These are phyloP conservation scores for Chlorocebus sabaeus DNA, from an alignment of 2,113 vertebrate genomes.

Conservation along the genomic window DNA sequence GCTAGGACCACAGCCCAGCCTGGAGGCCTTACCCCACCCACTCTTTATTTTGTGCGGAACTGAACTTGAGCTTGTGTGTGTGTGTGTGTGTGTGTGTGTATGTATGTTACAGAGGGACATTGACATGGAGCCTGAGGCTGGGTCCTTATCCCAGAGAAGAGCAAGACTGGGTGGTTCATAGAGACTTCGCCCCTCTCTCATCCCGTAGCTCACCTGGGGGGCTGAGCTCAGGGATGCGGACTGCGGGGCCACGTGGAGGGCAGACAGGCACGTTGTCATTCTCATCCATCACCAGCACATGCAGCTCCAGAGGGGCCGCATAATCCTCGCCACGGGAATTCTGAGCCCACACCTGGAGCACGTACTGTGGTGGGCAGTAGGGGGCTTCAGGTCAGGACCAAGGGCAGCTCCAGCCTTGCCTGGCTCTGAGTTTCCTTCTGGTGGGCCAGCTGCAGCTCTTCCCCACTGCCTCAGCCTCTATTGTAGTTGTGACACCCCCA, in stretches of 20 bases:
- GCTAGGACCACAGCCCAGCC: background rate
- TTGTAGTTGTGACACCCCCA: conserved; percentile 4
- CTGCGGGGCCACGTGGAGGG: background rate
- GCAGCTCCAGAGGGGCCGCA: conserved; percentile 39
- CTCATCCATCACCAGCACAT: conserved; percentile 67
- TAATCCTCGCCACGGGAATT: conserved; percentile 55
- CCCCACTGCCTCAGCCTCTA: background rate
- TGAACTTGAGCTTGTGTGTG: background rate
- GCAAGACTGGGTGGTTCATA: background rate
- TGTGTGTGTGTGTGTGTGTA: background rate
- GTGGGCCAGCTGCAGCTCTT: background rate
- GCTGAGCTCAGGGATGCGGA: conserved; percentile 70
- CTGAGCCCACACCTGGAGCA: conserved; percentile 61
- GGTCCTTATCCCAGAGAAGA: background rate
- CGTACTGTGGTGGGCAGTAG: conserved; percentile 48
- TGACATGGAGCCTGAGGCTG: background rate
- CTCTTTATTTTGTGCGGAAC: background rate
- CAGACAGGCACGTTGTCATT: conserved; percentile 67
- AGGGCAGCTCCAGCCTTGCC: background rate
- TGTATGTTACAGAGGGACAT: background rate
- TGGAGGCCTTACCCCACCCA: background rate
- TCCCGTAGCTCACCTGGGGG: conserved; percentile 55
- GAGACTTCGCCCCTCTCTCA: background rate
- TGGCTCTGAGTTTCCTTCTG: background rate
- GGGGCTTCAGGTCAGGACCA: background rate